These are phyloP conservation scores for Holothuria glaberrima DNA, from an alignment of 35 echinoderm and acorn worm genomes.

Conservation along the genomic window DNA sequence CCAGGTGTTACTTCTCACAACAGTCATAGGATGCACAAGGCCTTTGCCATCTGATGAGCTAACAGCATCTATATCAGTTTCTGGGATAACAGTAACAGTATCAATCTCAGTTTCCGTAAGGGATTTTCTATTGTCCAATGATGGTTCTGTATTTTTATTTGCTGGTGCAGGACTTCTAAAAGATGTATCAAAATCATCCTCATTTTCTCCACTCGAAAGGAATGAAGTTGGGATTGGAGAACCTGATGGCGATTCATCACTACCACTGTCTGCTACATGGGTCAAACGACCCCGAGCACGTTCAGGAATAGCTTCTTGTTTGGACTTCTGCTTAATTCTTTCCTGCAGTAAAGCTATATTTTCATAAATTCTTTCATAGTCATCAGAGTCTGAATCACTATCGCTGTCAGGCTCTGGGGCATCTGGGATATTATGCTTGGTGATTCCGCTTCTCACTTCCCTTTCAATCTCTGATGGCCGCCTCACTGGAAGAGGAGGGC, in stretches of 20 bases:
- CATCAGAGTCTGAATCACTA: slow-evolving; percentile 37
- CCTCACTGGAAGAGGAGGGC: slow-evolving; percentile 18
- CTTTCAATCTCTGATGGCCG: slow-evolving; percentile 11
- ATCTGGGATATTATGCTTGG: slow-evolving; percentile 26
- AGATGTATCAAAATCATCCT: slow-evolving; percentile 36
- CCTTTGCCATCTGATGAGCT: too few species aligned
- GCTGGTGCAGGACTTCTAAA: slow-evolving; percentile 26
- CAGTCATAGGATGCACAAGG: too few species aligned
- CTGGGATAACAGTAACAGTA: neutral
- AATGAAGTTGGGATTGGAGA: slow-evolving; percentile 20
- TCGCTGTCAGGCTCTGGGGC: slow-evolving; percentile 7
- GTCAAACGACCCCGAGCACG: neutral
- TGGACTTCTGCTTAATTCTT: slow-evolving; percentile 11
- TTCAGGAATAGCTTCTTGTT: neutral
- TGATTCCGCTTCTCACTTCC: neutral
- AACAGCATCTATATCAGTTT: slow-evolving; percentile 33
- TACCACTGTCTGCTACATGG: slow-evolving; percentile 13
- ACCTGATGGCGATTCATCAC: slow-evolving; percentile 29
- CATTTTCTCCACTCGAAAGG: slow-evolving; percentile 4
- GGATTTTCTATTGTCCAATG: neutral
- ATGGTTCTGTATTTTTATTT: neutral
- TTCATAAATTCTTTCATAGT: slow-evolving; percentile 60
- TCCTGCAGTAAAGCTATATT: slow-evolving; percentile 42
- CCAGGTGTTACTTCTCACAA: neutral
- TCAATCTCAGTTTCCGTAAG: slow-evolving; percentile 35